These are phyloP conservation scores for Teleopsis dalmanni DNA, from an alignment of 1,140 invertebrate genomes.

Conservation along the genomic window DNA sequence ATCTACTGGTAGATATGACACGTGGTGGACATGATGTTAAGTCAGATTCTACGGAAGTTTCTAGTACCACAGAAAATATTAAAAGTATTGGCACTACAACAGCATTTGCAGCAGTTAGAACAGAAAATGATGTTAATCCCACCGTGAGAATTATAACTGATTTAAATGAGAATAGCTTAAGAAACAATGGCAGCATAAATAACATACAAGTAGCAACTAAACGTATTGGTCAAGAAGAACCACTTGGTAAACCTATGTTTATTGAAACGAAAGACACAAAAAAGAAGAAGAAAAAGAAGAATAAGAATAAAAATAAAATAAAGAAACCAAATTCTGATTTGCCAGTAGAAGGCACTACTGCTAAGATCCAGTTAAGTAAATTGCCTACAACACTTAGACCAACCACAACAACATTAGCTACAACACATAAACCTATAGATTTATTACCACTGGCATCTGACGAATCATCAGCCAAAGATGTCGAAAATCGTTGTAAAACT, in stretches of 20 bases:
- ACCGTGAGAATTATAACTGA: background rate
- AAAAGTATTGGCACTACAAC: conserved; percentile 5
- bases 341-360: background rate
- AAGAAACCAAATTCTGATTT: conserved; percentile 27
- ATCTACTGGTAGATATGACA: conserved; percentile 74
- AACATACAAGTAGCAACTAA: conserved; percentile 28
- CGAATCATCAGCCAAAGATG: conserved; percentile 36
- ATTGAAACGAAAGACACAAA: conserved; percentile 40
- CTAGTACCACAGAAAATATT: conserved; percentile 16
- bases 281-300: conserved; percentile 40
- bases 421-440: conserved; percentile 18
- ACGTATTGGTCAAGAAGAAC: conserved; percentile 34
- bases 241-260: conserved; percentile 26
- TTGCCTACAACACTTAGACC: conserved; percentile 29
- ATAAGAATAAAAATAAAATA: conserved; percentile 46
- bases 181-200: conserved; percentile 51
- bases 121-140: background rate
- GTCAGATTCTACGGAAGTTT: background rate
- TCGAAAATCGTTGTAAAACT: conserved; percentile 60
- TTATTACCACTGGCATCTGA: conserved; percentile 23
- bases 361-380: conserved; percentile 26
- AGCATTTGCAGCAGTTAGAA: background rate
- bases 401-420: conserved; percentile 15
- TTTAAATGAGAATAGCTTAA: conserved; percentile 44
- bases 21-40: conserved; percentile 44